phyloP scores from a whole-genome alignment of 2,113 vertebrate genomes.

The Podarcis raffonei region DNA sequence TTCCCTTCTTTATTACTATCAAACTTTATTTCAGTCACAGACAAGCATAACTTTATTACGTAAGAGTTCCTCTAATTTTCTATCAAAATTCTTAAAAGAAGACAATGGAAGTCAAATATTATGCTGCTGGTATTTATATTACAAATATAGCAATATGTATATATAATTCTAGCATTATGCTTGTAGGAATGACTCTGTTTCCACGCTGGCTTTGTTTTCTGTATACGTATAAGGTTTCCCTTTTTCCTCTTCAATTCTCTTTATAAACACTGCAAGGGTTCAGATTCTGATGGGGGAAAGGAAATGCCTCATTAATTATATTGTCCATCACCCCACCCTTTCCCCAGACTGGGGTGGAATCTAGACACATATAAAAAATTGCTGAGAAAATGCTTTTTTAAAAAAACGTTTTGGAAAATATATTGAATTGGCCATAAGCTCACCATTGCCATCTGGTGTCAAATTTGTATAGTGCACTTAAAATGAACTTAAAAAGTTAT shows the following conservation, averaged over 20 bases:
- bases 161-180: neutral
- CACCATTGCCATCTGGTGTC: too few species aligned
- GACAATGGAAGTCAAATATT: too few species aligned
- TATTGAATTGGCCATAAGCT: too few species aligned
- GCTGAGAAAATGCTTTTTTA: too few species aligned
- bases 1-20: neutral
- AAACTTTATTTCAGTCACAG: too few species aligned
- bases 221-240: neutral
- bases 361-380: too few species aligned
- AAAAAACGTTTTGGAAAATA: too few species aligned
- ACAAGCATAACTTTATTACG: too few species aligned
- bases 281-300: neutral
- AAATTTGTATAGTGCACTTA: too few species aligned
- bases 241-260: neutral
- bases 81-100: neutral
- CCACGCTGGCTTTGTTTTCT: neutral
- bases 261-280: neutral
- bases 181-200: neutral
- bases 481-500: too few species aligned
- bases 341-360: too few species aligned
- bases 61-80: neutral
- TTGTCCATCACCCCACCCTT: neutral
- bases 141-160: neutral
- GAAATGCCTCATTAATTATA: neutral
- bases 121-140: neutral